Evolutionary conservation across 2,888 invertebrate genomes (phyloP), one percentile per base, ranked within the genome.

Genomic region (Parnassius glacialis): DNA sequence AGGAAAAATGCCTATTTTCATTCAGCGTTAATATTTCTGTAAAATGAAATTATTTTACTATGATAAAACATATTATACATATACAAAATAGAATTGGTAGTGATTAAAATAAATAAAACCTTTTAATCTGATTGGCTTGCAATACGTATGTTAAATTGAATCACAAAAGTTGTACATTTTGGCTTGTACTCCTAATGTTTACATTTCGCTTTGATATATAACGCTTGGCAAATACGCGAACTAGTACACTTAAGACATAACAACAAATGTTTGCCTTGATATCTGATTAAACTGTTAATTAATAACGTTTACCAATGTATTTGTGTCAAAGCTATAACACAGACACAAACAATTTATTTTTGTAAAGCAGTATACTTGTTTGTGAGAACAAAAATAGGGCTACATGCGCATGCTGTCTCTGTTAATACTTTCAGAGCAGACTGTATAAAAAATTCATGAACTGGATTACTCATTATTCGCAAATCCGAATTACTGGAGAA

Each of bases 361-460:
- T 67, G 51, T 63, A 61, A 51, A 50, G 20, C 42, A 60, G 68
- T 67, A 64, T 65, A 69, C 65, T 61, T 57, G 68, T 20, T 67
- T 72, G 73, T 68, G 69, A 72, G 68, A 68, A 68, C 75, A 68
- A 70, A 77, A 81, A 78, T 81, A 77, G 59, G 56, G n/a, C 50
- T 42, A 20, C n/a, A 16, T n/a, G 11, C 12, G 13, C 42, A 50
- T 42, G 43, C 43, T 2, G 2, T 10, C 12, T 42, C n/a, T 9
- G 11, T 41, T 16, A 41, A 57, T 47, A 34, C 48, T 43, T 3
- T 5, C 10, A 20, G 25, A 53, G 51, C 52, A 10, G n/a, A 47
- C 43, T 61, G 61, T 63, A 48, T 55, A 52, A 64, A 54, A 57
- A 34, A 63, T 59, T 62, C 44, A 64, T 45, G 54, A 64, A 60